phyloP scores from a whole-genome alignment of 2,113 vertebrate genomes.

The Trichomycterus rosablanca region DNA sequence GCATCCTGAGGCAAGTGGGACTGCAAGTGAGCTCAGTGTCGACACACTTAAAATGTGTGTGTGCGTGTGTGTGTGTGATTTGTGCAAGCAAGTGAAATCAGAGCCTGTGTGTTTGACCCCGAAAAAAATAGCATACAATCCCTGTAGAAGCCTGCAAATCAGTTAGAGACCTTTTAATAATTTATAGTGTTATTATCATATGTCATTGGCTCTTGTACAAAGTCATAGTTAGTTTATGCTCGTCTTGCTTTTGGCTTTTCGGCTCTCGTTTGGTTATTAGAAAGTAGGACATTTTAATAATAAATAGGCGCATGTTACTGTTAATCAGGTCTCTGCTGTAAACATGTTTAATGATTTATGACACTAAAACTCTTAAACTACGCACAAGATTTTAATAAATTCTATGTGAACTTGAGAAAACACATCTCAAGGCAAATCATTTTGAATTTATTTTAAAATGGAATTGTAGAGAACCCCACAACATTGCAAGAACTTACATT shows the following conservation, averaged over 20 bases:
- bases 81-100: constrained; percentile 13
- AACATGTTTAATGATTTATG: constrained; percentile 43
- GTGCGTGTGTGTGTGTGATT: constrained; percentile 15
- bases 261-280: constrained; percentile 9
- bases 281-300: constrained; percentile 24
- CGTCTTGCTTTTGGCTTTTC: constrained; percentile 41
- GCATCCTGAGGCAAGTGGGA: constrained; percentile 48
- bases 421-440: too few species aligned
- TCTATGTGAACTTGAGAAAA: too few species aligned
- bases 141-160: constrained; percentile 21
- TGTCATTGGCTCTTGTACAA: constrained; percentile 15
- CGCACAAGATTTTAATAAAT: too few species aligned
- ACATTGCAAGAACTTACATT: too few species aligned
- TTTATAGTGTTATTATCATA: constrained; percentile 32
- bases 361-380: too few species aligned
- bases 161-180: constrained; percentile 30
- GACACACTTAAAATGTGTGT: too few species aligned
- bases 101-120: constrained; percentile 27
- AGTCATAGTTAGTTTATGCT: constrained; percentile 6
- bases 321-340: constrained; percentile 21
- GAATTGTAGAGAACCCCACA: too few species aligned
- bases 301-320: constrained; percentile 24
- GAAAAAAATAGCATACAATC: constrained; percentile 29
- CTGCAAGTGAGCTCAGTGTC: too few species aligned
- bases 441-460: too few species aligned